These are phyloP conservation scores for Oreochromis aureus DNA, from an alignment of 2,113 vertebrate genomes.

Conservation along the genomic window DNA sequence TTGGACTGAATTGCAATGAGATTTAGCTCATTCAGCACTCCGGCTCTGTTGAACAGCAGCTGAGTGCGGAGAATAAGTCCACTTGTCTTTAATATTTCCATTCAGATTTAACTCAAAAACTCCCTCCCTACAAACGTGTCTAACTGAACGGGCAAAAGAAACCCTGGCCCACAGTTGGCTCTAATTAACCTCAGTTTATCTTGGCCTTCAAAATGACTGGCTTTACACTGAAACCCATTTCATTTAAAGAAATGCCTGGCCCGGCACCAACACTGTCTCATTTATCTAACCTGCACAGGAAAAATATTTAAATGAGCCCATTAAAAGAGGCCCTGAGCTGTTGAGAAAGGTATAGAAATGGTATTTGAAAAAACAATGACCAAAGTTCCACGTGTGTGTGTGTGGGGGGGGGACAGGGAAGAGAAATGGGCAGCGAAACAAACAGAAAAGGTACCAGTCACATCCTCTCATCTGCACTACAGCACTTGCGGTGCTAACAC, in stretches of 20 bases:
- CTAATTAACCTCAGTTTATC: constrained; percentile 57
- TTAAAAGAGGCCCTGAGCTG: constrained; percentile 32
- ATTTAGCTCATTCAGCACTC: background rate
- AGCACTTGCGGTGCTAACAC: background rate
- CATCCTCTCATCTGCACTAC: constrained; percentile 11
- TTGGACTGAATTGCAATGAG: background rate
- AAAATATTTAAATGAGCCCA: constrained; percentile 53
- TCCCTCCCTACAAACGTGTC: background rate
- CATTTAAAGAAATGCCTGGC: constrained; percentile 35
- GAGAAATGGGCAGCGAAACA: constrained; percentile 6
- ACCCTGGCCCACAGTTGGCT: constrained; percentile 13
- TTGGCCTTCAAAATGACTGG: constrained; percentile 46
- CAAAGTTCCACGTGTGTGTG: background rate
- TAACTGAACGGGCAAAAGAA: background rate
- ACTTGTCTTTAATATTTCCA: background rate
- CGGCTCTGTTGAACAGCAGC: background rate
- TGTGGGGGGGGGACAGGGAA: background rate
- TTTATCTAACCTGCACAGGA: constrained; percentile 38
- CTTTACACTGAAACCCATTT: constrained; percentile 32
- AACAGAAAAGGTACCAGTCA: constrained; percentile 11
- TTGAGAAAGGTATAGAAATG: background rate
- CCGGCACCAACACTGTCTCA: background rate
- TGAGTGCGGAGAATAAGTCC: background rate
- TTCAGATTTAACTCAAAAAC: constrained; percentile 2
- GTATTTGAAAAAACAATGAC: background rate